These are phyloP conservation scores for Gnatocerus cornutus DNA, from an alignment of 2,888 invertebrate genomes.

Conservation along the genomic window DNA sequence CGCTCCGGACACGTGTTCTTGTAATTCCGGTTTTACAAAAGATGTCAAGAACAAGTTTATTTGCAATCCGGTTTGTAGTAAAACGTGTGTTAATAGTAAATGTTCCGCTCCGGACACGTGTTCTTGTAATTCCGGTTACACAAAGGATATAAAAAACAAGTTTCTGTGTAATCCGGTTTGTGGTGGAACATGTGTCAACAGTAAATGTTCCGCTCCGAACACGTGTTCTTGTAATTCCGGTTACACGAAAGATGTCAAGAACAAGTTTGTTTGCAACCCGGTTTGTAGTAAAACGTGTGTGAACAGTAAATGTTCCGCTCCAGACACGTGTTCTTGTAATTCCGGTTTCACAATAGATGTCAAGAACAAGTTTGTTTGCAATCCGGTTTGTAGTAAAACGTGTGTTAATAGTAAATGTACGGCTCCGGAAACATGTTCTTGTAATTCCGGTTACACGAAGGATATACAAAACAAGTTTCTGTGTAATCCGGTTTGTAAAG, in stretches of 20 bases:
- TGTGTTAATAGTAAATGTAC: conserved; percentile 57
- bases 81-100: conserved; percentile 67
- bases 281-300: conserved; percentile 58
- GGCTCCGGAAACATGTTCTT: conserved; percentile 48
- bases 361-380: conserved; percentile 48
- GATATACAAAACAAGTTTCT: conserved; percentile 39
- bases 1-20: conserved; percentile 61
- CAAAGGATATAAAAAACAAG: conserved; percentile 41
- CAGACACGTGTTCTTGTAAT: conserved; percentile 54
- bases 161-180: conserved; percentile 64
- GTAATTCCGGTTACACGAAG: conserved; percentile 32
- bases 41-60: conserved; percentile 52
- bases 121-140: conserved; percentile 53
- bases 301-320: conserved; percentile 55
- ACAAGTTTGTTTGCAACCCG: conserved; percentile 37
- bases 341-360: conserved; percentile 25
- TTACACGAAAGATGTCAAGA: conserved; percentile 41
- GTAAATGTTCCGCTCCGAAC: conserved; percentile 62
- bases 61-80: conserved; percentile 54
- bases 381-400: conserved; percentile 52
- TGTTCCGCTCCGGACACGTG: conserved; percentile 69
- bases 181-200: conserved; percentile 52
- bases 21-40: conserved; percentile 66
- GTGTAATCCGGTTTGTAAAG: conserved; percentile 55
- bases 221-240: conserved; percentile 49